These are phyloP conservation scores for Pempheris klunzingeri DNA, from an alignment of 2,797 vertebrate genomes.

Conservation along the genomic window DNA sequence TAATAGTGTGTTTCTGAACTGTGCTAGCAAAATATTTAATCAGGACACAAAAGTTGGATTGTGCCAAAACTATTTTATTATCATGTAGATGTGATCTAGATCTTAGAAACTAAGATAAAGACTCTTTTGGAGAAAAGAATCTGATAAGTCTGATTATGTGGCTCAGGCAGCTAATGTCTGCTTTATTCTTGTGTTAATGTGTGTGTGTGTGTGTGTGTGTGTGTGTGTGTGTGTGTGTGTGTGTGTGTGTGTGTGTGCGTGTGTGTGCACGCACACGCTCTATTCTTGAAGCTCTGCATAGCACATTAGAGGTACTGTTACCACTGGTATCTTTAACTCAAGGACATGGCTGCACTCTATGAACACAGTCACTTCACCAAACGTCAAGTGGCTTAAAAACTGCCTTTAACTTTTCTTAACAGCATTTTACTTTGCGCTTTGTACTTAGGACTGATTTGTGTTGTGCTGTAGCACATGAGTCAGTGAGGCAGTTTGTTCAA, in stretches of 20 bases:
- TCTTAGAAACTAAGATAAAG: too few relatives aligned
- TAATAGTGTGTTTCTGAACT: too few relatives aligned
- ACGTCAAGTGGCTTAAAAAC: neutral
- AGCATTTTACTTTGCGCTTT: neutral
- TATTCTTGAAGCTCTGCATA: conserved; percentile 13
- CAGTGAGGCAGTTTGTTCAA: too few relatives aligned
- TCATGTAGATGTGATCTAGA: too few relatives aligned
- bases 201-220: conserved; percentile 11
- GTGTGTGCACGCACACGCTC: neutral
- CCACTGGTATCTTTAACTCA: conserved; percentile 19
- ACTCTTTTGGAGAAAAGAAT: too few relatives aligned
- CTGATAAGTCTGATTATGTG: too few relatives aligned
- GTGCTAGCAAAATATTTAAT: too few relatives aligned
- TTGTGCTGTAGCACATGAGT: neutral
- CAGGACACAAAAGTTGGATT: too few relatives aligned
- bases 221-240: too few relatives aligned
- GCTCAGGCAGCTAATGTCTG: neutral
- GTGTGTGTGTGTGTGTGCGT: too few relatives aligned
- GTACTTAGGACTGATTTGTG: neutral
- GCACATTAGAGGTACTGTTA: conserved; percentile 16
- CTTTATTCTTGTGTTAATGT: conserved; percentile 1
- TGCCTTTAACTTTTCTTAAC: too few relatives aligned
- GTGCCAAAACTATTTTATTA: too few relatives aligned
- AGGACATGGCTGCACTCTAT: conserved; percentile 39
- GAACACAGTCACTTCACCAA: neutral